A percentile compares a stretch with the other conserved stretches of the same genome.
phyloP scores from a whole-genome alignment of 2,888 invertebrate genomes.

The Noctuana brunneofusca region DNA sequence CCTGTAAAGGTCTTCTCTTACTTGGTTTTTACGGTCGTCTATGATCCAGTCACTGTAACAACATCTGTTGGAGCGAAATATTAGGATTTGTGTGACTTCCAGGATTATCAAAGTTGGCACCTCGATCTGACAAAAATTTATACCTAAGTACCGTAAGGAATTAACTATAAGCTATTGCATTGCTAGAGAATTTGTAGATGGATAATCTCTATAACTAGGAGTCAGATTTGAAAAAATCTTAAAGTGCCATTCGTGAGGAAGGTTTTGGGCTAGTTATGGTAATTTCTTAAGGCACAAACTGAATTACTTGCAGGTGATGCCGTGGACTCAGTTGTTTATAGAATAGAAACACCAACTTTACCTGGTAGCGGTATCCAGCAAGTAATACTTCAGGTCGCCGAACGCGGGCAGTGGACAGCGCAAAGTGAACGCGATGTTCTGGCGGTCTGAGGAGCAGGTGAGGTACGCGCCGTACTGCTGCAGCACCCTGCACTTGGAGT shows the following conservation, averaged over 20 bases:
- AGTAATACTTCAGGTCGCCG: slow-evolving; percentile 53
- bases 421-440: slow-evolving; percentile 90
- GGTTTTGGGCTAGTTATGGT: no score
- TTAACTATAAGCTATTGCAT: no score
- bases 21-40: slow-evolving; percentile 50
- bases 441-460: slow-evolving; percentile 87
- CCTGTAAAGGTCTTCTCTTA: slow-evolving; percentile 56
- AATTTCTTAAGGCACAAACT: no score
- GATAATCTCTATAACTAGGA: no score
- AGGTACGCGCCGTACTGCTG: slow-evolving; percentile 90
- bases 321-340: background rate
- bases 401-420: slow-evolving; percentile 56
- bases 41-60: slow-evolving; percentile 62
- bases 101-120: no score
- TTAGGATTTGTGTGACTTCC: background rate
- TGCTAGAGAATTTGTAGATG: no score
- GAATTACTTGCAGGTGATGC: no score
- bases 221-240: no score
- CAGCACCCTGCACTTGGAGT: slow-evolving; percentile 88
- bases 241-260: no score
- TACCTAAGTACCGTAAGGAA: no score
- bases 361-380: slow-evolving; percentile 65
- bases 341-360: slow-evolving; percentile 35
- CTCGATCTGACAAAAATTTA: no score
- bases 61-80: slow-evolving; percentile 47